Evolutionary conservation across 2,113 vertebrate species (phyloP).

Genomic region (Ptilorrhoa leucosticta): DNA sequence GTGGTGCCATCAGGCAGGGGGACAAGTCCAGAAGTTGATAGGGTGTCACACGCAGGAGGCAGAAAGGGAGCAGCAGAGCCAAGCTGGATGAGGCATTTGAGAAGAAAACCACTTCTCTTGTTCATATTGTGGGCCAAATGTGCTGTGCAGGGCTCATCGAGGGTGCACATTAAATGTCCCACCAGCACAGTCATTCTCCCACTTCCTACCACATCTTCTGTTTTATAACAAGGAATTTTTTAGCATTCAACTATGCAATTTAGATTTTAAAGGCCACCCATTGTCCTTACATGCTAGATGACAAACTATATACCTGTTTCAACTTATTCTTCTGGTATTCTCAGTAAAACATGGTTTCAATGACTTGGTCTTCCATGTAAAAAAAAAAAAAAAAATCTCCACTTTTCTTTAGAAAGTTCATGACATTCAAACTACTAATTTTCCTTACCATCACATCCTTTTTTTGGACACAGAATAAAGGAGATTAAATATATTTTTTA

Average conservation of each 20-base stretch:
- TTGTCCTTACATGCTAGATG: neutral
- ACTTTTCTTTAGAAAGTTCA: neutral
- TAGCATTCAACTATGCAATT: neutral
- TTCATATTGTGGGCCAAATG: neutral
- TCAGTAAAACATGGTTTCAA: neutral
- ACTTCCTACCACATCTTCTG: neutral
- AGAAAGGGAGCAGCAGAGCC: neutral
- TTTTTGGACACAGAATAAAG: constrained; percentile 8
- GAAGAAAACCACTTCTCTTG: neutral
- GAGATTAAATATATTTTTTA: neutral
- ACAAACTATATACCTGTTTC: neutral
- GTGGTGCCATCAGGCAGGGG: neutral
- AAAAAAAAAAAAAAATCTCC: neutral
- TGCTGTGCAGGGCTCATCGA: neutral
- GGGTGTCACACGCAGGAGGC: neutral
- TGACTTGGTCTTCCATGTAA: neutral
- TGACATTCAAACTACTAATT: neutral
- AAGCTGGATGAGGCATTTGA: neutral
- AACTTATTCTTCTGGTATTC: neutral
- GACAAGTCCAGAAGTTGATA: neutral
- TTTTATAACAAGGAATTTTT: neutral
- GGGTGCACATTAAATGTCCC: neutral
- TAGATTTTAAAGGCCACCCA: neutral
- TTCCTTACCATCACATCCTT: neutral
- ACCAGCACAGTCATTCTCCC: neutral